Conservation (phyloP, 2,113 vertebrate species). For the Pagrus major region DNA sequence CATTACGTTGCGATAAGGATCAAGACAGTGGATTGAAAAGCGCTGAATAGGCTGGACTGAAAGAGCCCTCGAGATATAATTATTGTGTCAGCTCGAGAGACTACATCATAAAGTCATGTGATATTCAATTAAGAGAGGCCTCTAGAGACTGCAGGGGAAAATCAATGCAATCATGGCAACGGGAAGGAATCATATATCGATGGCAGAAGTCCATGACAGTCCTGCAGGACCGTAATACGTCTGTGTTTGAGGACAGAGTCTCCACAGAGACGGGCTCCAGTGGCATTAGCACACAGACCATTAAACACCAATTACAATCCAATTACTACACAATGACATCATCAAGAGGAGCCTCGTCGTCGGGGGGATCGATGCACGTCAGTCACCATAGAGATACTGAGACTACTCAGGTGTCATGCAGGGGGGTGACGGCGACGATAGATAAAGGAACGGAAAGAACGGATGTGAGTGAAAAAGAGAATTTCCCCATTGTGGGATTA, state of each 20-base stretch:
- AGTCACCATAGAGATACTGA: conserved; percentile 41
- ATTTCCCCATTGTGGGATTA: too few relatives aligned
- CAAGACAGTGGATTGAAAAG: conserved; percentile 28
- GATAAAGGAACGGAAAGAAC: too few relatives aligned
- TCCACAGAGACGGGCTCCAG: conserved; percentile 45
- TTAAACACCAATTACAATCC: conserved; percentile 73
- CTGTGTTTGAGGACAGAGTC: conserved; percentile 46
- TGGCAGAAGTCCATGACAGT: conserved; percentile 47
- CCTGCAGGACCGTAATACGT: conserved; percentile 23
- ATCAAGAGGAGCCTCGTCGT: conserved; percentile 25
- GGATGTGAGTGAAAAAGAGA: too few relatives aligned
- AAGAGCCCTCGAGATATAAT: conserved; percentile 49
- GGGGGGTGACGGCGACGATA: conserved; percentile 18
- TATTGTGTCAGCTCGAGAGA: conserved; percentile 48
- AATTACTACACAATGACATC: conserved; percentile 64
- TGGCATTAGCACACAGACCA: conserved; percentile 42
- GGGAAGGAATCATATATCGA: conserved; percentile 60
- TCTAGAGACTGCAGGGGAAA: conserved; percentile 39
- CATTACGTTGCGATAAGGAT: conserved; percentile 40
- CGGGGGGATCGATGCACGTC: conserved; percentile 47
- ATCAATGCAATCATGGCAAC: conserved; percentile 57
- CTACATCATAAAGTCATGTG: conserved; percentile 59
- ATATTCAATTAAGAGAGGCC: conserved; percentile 68
- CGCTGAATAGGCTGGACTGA: conserved; percentile 39
- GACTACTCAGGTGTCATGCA: conserved; percentile 13